These are phyloP conservation scores for Cyanoramphus novaezelandiae DNA, from an alignment of 2,113 vertebrate species.

Conservation along the genomic window DNA sequence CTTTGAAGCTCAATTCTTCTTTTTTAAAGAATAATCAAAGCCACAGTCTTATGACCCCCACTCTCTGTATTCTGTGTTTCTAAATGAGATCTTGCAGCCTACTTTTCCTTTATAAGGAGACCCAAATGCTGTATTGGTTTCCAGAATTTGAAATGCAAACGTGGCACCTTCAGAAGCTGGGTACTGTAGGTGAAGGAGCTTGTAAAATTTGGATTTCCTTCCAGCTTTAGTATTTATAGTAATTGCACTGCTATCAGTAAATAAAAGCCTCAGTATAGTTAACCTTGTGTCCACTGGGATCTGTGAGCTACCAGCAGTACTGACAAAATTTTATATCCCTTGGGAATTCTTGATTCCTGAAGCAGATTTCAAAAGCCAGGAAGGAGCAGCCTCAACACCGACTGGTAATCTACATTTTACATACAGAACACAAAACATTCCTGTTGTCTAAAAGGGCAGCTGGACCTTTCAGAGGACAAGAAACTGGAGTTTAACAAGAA, in stretches of 20 bases:
- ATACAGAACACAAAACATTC: neutral
- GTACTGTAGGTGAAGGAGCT: neutral
- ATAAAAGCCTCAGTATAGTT: neutral
- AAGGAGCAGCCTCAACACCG: neutral
- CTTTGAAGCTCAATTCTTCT: neutral
- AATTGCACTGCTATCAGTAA: neutral
- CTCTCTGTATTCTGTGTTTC: neutral
- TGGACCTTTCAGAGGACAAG: neutral
- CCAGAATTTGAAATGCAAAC: neutral
- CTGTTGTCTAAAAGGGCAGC: neutral
- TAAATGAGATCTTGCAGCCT: neutral
- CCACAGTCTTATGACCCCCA: neutral
- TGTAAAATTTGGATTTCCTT: neutral
- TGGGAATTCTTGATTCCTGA: neutral
- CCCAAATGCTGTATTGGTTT: neutral
- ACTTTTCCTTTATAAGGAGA: neutral
- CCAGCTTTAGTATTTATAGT: neutral
- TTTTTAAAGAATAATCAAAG: constrained; percentile 1
- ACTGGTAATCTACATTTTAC: neutral
- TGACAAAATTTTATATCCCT: neutral
- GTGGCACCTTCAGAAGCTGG: neutral
- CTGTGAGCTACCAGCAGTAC: neutral
- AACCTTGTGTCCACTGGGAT: neutral
- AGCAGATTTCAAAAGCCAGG: neutral
- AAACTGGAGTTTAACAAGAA: neutral